phyloP scores from a whole-genome alignment of 1,140 invertebrate species.

The Pseudomyrmex dendroicus region DNA sequence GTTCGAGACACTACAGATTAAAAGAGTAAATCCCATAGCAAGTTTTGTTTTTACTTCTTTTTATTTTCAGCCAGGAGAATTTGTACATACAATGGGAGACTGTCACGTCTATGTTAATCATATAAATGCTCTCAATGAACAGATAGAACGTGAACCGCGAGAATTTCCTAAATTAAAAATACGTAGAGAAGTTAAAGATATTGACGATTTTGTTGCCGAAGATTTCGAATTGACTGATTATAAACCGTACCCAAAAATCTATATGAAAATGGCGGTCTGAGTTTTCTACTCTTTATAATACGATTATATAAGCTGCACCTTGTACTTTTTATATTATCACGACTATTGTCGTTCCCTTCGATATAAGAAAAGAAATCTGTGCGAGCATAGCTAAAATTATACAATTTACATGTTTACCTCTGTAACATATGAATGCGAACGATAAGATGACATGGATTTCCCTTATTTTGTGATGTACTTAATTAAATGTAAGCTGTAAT shows the following conservation, averaged over 20 bases:
- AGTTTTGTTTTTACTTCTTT: slow-evolving; percentile 24
- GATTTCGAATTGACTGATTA: slow-evolving; percentile 96
- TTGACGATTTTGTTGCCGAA: slow-evolving; percentile 95
- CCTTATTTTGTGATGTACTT: no score
- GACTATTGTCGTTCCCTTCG: no score
- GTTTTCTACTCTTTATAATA: slow-evolving; percentile 21
- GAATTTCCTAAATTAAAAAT: slow-evolving; percentile 94
- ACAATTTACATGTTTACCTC: no score
- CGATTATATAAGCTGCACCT: no score
- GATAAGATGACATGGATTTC: no score
- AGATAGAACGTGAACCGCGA: slow-evolving; percentile 92
- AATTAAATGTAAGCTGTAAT: no score
- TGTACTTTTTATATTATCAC: no score
- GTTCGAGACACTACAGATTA: no score
- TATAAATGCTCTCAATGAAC: slow-evolving; percentile 93
- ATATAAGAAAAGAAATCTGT: no score
- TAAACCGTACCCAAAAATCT: slow-evolving; percentile 95
- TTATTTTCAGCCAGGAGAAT: slow-evolving; percentile 93
- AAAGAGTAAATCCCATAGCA: slow-evolving; percentile 1
- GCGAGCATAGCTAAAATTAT: no score
- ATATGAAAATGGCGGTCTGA: slow-evolving; percentile 99
- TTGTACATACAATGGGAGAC: slow-evolving; percentile 98
- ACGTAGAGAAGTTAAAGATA: slow-evolving; percentile 89
- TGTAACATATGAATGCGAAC: no score
- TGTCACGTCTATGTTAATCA: slow-evolving; percentile 98